These are phyloP conservation scores for Mycetomoellerius zeteki DNA, from an alignment of 1,140 invertebrate genomes.

Conservation along the genomic window DNA sequence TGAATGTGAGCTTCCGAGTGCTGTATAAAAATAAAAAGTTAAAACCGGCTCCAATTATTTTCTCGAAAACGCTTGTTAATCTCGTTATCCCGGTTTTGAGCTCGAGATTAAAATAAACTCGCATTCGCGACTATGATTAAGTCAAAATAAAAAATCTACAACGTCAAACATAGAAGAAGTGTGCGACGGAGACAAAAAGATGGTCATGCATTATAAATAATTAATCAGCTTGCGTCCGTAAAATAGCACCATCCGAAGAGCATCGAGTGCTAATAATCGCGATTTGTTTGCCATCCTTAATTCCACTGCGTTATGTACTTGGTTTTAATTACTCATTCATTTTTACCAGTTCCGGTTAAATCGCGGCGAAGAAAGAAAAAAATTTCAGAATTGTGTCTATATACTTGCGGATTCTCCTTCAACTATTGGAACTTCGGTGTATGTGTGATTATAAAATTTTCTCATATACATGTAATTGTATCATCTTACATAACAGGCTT, in stretches of 20 bases:
- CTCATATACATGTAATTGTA: neutral
- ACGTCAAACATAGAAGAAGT: neutral
- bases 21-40: neutral
- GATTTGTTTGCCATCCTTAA: constrained; percentile 21
- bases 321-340: constrained; percentile 18
- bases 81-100: neutral
- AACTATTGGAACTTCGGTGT: neutral
- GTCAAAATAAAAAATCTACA: neutral
- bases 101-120: neutral
- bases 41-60: neutral
- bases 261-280: constrained; percentile 39
- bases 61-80: neutral
- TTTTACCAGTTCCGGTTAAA: neutral
- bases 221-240: constrained; percentile 18
- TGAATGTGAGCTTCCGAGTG: neutral
- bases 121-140: neutral
- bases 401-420: neutral
- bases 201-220: constrained; percentile 7
- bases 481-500: neutral
- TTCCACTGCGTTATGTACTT: constrained; percentile 11
- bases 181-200: neutral
- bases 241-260: constrained; percentile 38
- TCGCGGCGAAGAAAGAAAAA: too few relatives aligned
- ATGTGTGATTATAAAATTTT: neutral
- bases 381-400: neutral